These are phyloP conservation scores for Strigops habroptila DNA, from an alignment of 2,113 vertebrate species.

Conservation along the genomic window DNA sequence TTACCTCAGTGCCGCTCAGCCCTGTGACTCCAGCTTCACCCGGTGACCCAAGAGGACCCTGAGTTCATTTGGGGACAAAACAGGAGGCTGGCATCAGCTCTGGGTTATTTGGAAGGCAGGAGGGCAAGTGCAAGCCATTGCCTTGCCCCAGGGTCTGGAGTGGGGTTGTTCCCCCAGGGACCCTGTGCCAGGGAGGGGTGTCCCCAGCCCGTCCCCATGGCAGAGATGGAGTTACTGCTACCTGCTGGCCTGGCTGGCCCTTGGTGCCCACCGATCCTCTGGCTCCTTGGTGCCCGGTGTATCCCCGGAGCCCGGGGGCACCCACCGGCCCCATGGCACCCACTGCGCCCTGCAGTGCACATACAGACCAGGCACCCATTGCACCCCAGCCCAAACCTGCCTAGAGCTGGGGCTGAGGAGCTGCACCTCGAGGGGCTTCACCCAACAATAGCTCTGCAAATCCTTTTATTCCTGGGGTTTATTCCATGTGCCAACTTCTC, in stretches of 20 bases:
- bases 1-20: slow-evolving; percentile 75
- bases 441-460: neutral
- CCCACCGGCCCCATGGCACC: slow-evolving; percentile 65
- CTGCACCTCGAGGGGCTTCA: accelerated
- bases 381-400: neutral
- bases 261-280: slow-evolving; percentile 70
- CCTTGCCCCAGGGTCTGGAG: neutral
- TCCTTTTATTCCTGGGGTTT: accelerated
- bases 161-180: neutral
- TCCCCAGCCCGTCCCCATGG: accelerated
- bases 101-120: neutral
- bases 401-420: neutral
- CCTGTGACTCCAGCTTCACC: slow-evolving; percentile 75
- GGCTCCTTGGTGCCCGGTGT: slow-evolving; percentile 69
- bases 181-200: neutral
- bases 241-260: slow-evolving; percentile 77
- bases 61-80: neutral
- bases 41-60: slow-evolving; percentile 76
- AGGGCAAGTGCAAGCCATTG: neutral
- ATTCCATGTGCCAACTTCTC: accelerated
- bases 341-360: neutral
- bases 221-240: slow-evolving; percentile 64
- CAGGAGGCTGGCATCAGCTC: neutral
- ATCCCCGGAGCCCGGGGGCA: slow-evolving; percentile 66
- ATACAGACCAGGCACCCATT: neutral